Conservation (phyloP, 1,140 invertebrate genomes). For the Drepana arcuata region DNA sequence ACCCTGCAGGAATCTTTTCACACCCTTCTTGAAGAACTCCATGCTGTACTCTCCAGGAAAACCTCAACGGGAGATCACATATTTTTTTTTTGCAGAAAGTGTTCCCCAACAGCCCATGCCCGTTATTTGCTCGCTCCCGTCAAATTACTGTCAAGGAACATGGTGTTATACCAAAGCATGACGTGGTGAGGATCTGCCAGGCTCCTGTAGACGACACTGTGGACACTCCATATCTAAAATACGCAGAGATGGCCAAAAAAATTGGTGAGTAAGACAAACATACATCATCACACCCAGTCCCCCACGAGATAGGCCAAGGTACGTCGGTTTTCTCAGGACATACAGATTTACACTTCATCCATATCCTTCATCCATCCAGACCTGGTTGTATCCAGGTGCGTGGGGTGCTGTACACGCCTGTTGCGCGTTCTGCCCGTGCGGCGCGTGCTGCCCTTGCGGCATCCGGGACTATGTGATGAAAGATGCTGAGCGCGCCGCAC, state of each 20-base stretch:
- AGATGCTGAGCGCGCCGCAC: constrained; percentile 16
- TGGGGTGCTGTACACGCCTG: constrained; percentile 14
- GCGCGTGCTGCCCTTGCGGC: constrained; percentile 22
- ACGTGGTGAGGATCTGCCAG: constrained; percentile 34
- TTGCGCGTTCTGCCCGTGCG: constrained; percentile 29
- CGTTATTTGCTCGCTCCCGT: constrained; percentile 22
- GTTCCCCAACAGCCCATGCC: constrained; percentile 35
- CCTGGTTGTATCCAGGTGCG: constrained; percentile 17
- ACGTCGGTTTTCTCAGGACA: neutral
- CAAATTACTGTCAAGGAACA: constrained; percentile 20
- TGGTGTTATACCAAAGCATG: constrained; percentile 1
- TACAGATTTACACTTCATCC: no score
- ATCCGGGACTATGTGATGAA: constrained; percentile 14
- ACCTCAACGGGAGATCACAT: neutral
- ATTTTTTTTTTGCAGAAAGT: constrained; percentile 30
- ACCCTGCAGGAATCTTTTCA: no score
- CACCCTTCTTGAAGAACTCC: no score
- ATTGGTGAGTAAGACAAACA: constrained; percentile 18
- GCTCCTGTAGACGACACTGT: constrained; percentile 28
- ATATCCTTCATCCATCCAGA: no score
- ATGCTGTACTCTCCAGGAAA: no score
- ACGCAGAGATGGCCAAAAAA: constrained; percentile 23
- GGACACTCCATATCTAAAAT: constrained; percentile 32
- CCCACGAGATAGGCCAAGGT: neutral
- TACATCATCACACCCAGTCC: neutral